Conservation (phyloP, 1,140 invertebrate genomes). For the Helicorthomorpha holstii region DNA sequence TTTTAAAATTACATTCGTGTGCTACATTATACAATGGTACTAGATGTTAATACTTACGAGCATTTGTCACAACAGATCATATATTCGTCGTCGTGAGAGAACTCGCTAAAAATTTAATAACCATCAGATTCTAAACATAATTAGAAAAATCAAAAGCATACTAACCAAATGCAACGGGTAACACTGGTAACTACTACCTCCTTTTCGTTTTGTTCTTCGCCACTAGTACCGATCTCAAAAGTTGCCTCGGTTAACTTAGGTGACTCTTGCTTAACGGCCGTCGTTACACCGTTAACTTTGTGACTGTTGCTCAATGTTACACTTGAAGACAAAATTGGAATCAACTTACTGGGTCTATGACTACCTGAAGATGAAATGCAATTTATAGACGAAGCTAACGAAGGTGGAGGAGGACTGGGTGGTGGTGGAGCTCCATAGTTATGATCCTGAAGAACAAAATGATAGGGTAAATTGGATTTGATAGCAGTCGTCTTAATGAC, state of each 20-base stretch:
- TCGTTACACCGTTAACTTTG: conserved; percentile 5
- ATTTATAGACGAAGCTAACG: no score
- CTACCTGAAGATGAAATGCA: no score
- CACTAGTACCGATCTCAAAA: conserved; percentile 40
- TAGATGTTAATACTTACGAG: conserved; percentile 45
- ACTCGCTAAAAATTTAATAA: conserved; percentile 42
- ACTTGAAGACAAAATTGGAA: no score
- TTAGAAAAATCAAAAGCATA: conserved; percentile 1
- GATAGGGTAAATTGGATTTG: conserved; percentile 16
- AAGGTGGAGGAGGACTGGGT: conserved; percentile 33
- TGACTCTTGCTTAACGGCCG: conserved; percentile 13
- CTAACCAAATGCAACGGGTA: conserved; percentile 72
- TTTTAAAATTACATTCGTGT: no score
- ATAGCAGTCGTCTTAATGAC: no score
- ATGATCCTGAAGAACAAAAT: conserved; percentile 59
- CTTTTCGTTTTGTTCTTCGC: conserved; percentile 31
- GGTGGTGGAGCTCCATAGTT: conserved; percentile 59
- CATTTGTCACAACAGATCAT: conserved; percentile 92
- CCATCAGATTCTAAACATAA: background rate
- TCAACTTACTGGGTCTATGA: no score
- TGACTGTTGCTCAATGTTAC: background rate
- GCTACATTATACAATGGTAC: no score
- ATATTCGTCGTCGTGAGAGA: conserved; percentile 89
- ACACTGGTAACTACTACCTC: conserved; percentile 65
- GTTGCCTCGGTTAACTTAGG: conserved; percentile 14